Evolutionary conservation across 1,140 invertebrate genomes (phyloP), one percentile per base, ranked within the genome.

Genomic region (Bursaphelenchus mucronatus): DNA sequence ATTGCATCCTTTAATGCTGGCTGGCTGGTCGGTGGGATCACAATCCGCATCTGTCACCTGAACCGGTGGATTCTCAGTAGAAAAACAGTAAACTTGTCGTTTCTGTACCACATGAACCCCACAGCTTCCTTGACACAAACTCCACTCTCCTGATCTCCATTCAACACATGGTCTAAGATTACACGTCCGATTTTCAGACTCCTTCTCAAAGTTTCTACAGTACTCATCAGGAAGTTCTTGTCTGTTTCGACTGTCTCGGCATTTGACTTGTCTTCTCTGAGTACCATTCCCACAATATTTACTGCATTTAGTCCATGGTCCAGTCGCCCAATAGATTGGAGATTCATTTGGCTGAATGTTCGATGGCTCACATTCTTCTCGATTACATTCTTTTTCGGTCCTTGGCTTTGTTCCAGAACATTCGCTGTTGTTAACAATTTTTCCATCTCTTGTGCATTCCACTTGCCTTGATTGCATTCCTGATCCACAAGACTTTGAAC

Each of bases 401-500:
- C 49, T 62, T 8, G 73, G 73, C 49, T 72, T 63, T 63, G 17
- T 74, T 55, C 41, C n/a, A 61, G 41, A 39, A 62, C 74, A 69
- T 61, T 80, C 75, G 9, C 21, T 21, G 51, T 76, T 73, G 43
- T 68, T 56, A 17, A 75, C 19, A n/a, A 73, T 47, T 53, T 51
- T 5, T 17, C 15, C 40, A 59, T 67, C 51, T 44, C 11, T 49
- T 30, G 78, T 66, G 55, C 78, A 80, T 58, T 81, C 78, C 11
- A 80, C 63, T 7, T 54, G 45, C 13, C 78, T 67, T 57, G 65
- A 41, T 19, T 67, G 66, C n/a, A 64, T 41, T 17, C 79, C 78
- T 17, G 30, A 19, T n/a, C 78, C 78, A 63, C 78, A 80, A 10
- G 69, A 61, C 6, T 65, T 67, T 10, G 79, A 81, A 51, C 77